These are phyloP conservation scores for Unio delphinus DNA, from an alignment of 2,888 invertebrate species.

Conservation along the genomic window DNA sequence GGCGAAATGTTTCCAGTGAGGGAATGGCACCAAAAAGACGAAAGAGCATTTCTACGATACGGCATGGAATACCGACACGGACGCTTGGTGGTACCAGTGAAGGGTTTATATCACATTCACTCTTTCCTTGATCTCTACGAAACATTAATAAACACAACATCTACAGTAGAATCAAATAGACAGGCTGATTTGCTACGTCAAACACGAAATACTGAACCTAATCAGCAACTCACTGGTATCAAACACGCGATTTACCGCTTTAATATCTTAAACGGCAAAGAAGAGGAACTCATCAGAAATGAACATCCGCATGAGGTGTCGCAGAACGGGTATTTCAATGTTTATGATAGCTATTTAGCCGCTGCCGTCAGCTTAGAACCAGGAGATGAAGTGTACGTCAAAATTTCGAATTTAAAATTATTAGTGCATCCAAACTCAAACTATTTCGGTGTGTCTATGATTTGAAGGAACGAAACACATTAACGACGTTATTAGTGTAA, in stretches of 20 bases:
- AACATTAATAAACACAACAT: neutral
- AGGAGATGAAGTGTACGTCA: slow-evolving; percentile 12
- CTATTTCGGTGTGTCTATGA: slow-evolving; percentile 7
- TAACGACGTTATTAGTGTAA: no score
- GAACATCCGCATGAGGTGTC: slow-evolving; percentile 3
- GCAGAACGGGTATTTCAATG: neutral
- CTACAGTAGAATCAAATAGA: no score
- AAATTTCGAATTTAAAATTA: slow-evolving; percentile 7
- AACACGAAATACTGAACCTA: no score
- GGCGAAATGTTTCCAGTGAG: no score
- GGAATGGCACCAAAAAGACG: no score
- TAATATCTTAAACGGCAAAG: neutral
- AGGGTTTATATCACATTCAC: slow-evolving; percentile 7
- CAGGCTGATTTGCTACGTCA: no score
- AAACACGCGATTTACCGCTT: slow-evolving; percentile 5
- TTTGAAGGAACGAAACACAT: neutral
- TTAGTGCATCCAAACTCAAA: slow-evolving; percentile 6
- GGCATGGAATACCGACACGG: slow-evolving; percentile 4
- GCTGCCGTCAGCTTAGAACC: slow-evolving; percentile 1
- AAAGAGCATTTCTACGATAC: neutral
- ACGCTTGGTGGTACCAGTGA: slow-evolving; percentile 5
- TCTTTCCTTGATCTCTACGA: slow-evolving; percentile 6
- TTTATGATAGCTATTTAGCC: slow-evolving; percentile 3
- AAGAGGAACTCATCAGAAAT: neutral
- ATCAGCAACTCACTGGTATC: no score